Base-by-base conservation (phyloP, 92 coral and sea anemone species). In the Galaxea fascicularis region DNA sequence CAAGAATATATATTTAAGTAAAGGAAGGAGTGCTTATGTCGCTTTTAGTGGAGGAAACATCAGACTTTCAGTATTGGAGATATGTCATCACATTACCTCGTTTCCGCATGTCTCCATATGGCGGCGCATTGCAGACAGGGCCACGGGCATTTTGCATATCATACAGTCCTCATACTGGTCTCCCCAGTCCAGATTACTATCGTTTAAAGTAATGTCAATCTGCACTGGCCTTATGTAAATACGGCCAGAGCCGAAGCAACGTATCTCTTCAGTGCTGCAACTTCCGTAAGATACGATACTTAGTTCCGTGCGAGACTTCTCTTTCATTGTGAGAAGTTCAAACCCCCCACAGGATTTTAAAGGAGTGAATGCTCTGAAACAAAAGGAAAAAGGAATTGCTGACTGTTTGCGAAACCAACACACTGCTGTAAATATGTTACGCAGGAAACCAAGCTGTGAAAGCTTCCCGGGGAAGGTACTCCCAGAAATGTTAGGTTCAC, bases 201-300 rank as follows among this genome's bases (percentile, higher is more conserved):
- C 74, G 14, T 46, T 64, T 4, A 87, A 62, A 39, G 51, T 26
- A 4, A 91, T 87, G 54, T 83, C 88, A 15, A 52, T 68, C 67
- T 91, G 94, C n/a, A 91, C 66, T 26, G 94, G 94, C 30, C 89
- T 41, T 6, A 91, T 68, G 71, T 87, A 82, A 58, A 91, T 73
- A 29, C 94, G 77, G 49, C 94, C 94, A 66, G 89, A 74, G 25
- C 94, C 89, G 27, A 84, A 77, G 25, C 86, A 87, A 24, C 84
- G 64, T 11, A 87, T 39, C 53, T 91, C 84, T 17, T 82, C 91
- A 1, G 94, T 83, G 57, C 63, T 41, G 71, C 91, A 87, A 8
- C 72, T 66, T 24, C 92, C 94, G 49, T 69, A 84, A n/a, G 71
- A 82, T 9, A 88, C 90, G 20, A 88, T 79, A 21, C 66, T 41